Evolutionary conservation across 2,888 invertebrate genomes (phyloP).

Genomic region (Pseudoips prasinana): DNA sequence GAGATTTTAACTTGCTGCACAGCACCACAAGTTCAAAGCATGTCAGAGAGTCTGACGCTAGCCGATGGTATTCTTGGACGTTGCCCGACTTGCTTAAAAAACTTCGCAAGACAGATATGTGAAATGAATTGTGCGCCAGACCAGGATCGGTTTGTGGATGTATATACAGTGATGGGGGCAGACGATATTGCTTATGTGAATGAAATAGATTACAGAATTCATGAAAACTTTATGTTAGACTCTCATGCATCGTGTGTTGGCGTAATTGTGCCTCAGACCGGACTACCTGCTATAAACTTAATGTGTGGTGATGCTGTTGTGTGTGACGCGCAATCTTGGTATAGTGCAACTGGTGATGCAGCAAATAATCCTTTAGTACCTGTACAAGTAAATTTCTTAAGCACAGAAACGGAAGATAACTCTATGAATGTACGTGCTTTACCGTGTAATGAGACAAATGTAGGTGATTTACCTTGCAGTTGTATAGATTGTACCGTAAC

Average conservation of each 20-base stretch:
- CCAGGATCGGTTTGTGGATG: slow-evolving; percentile 80
- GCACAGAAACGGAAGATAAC: slow-evolving; percentile 53
- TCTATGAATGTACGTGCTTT: slow-evolving; percentile 70
- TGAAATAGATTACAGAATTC: slow-evolving; percentile 75
- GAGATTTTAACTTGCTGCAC: slow-evolving; percentile 84
- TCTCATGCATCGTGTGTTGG: slow-evolving; percentile 90
- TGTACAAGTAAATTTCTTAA: slow-evolving; percentile 83
- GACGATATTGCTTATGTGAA: slow-evolving; percentile 60
- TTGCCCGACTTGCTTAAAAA: slow-evolving; percentile 91
- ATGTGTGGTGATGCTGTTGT: slow-evolving; percentile 87
- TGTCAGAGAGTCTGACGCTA: slow-evolving; percentile 79
- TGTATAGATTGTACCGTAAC: slow-evolving; percentile 88
- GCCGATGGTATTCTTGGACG: slow-evolving; percentile 87
- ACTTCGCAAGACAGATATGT: slow-evolving; percentile 90
- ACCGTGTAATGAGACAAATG: slow-evolving; percentile 83
- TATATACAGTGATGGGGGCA: slow-evolving; percentile 32
- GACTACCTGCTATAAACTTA: slow-evolving; percentile 88
- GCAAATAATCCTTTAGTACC: slow-evolving; percentile 80
- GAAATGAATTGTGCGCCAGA: slow-evolving; percentile 89
- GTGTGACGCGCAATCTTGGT: slow-evolving; percentile 86
- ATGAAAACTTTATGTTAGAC: slow-evolving; percentile 82
- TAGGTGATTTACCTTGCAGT: slow-evolving; percentile 84
- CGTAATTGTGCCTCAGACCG: slow-evolving; percentile 89
- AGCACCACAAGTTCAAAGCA: slow-evolving; percentile 68
- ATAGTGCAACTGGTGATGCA: slow-evolving; percentile 83